Percentiles rank a stretch among this genome's conserved stretches.
Evolutionary conservation across 1,140 invertebrate species (phyloP).

Genomic region (Pomacea maculata): DNA sequence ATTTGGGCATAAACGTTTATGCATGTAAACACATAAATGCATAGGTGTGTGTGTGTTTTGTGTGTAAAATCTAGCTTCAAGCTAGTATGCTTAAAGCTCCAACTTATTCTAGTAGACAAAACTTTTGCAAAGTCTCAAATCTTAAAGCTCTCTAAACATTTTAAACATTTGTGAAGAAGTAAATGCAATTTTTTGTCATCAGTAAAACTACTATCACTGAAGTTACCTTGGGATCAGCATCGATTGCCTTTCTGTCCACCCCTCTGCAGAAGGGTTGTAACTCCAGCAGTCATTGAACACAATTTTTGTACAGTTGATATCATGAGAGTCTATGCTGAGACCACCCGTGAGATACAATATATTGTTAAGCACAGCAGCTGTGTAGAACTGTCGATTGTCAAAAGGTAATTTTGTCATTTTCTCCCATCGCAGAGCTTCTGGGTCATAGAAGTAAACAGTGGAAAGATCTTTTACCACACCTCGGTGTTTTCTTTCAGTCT

Average conservation of each 20-base stretch:
- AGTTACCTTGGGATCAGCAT: constrained; percentile 19
- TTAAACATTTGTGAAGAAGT: background rate
- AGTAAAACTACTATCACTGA: background rate
- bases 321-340: constrained; percentile 11
- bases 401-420: constrained; percentile 20
- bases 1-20: background rate
- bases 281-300: constrained; percentile 20
- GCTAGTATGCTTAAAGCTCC: background rate
- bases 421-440: constrained; percentile 19
- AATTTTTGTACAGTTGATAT: constrained; percentile 5
- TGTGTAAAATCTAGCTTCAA: background rate
- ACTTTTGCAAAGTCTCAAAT: background rate
- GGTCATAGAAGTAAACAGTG: constrained; percentile 22
- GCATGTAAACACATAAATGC: background rate
- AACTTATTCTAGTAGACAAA: background rate
- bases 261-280: constrained; percentile 5
- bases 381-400: constrained; percentile 12
- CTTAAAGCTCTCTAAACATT: background rate
- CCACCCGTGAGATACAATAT: constrained; percentile 24
- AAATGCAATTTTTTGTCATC: background rate
- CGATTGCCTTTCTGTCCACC: constrained; percentile 14
- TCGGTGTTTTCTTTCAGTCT: constrained; percentile 13
- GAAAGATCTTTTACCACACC: constrained; percentile 3
- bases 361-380: constrained; percentile 12
- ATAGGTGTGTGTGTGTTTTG: background rate